A percentile compares a stretch with the other conserved stretches of the same genome.
Evolutionary conservation across 2,113 vertebrate genomes (phyloP).

Genomic region (Spea multiplicata): DNA sequence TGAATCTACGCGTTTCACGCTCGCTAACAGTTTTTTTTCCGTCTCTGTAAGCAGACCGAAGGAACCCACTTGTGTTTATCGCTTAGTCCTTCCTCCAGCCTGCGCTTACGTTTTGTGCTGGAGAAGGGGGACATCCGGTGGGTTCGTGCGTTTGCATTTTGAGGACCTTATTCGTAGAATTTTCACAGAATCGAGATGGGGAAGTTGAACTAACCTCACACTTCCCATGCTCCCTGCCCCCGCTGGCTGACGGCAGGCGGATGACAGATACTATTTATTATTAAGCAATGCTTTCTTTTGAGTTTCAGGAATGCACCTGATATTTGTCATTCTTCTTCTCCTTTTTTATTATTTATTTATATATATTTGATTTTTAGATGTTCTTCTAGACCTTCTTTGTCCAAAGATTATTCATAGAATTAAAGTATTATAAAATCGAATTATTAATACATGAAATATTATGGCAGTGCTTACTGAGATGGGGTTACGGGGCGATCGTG

Average conservation of each 20-base stretch:
- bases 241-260: not conserved
- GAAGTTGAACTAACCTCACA: not conserved
- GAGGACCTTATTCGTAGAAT: not conserved
- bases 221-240: constrained; percentile 1
- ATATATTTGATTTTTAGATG: no score
- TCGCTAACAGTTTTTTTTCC: no score
- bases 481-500: no score
- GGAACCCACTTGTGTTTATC: not conserved
- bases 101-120: not conserved
- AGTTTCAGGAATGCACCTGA: not conserved
- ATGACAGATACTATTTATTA: not conserved
- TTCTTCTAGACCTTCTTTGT: no score
- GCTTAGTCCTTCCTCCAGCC: not conserved
- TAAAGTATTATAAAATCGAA: no score
- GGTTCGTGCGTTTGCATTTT: not conserved
- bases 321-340: not conserved
- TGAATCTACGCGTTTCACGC: no score
- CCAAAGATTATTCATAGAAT: no score
- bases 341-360: no score
- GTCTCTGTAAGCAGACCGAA: not conserved
- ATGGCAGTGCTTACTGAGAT: no score
- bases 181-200: not conserved
- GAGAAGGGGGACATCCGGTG: not conserved
- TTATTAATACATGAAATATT: no score
- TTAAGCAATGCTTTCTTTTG: not conserved